A percentile compares a stretch with the other conserved stretches of the same genome.
phyloP scores from a whole-genome alignment of 2,113 vertebrate genomes.

The Sitta europaea region DNA sequence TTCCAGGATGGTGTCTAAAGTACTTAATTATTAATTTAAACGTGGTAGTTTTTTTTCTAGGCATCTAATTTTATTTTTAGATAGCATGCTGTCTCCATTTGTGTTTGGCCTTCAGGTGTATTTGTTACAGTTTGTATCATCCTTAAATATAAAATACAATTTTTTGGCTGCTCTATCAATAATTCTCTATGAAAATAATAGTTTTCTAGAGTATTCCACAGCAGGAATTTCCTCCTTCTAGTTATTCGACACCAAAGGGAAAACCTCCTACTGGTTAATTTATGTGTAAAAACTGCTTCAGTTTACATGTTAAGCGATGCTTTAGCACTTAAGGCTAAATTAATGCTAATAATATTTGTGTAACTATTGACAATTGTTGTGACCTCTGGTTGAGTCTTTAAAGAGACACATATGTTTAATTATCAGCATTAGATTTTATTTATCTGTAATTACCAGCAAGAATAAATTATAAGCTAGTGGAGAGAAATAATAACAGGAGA shows the following conservation, averaged over 20 bases:
- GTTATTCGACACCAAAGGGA: background rate
- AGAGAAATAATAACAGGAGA: background rate
- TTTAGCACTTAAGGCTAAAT: slow-evolving; percentile 19
- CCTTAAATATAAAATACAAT: background rate
- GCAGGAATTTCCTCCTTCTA: background rate
- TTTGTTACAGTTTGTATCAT: background rate
- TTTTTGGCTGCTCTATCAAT: background rate
- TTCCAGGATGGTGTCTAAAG: background rate
- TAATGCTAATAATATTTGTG: slow-evolving; percentile 5
- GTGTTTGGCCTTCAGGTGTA: background rate
- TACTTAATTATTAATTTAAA: background rate
- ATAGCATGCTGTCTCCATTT: background rate
- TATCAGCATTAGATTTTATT: background rate
- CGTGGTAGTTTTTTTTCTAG: background rate
- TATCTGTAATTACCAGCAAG: background rate
- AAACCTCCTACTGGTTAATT: slow-evolving; percentile 8
- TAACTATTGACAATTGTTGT: slow-evolving; percentile 1
- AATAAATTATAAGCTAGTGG: background rate
- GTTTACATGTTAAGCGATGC: background rate
- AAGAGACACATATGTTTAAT: background rate
- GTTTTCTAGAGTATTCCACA: background rate
- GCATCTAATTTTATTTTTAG: background rate
- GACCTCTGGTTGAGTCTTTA: background rate
- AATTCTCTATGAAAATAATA: background rate
- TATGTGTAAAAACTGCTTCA: background rate